Base-by-base conservation (phyloP, 2,113 vertebrate genomes). In the Xiphorhynchus elegans region DNA sequence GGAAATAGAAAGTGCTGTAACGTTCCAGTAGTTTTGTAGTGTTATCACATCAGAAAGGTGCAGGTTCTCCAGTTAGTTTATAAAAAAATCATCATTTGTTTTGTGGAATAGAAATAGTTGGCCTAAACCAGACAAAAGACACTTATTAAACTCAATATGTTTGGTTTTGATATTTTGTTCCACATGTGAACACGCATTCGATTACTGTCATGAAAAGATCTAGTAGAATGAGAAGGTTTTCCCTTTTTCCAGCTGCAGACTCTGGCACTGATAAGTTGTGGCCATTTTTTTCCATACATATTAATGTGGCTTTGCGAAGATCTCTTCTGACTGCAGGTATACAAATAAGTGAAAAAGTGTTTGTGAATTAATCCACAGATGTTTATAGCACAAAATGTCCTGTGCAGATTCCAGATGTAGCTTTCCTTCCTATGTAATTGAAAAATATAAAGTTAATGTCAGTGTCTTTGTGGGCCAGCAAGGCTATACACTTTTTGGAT, bases 91-190 rank as follows among this genome's bases (percentile, higher is more conserved):
- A 23, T 49, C 1, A 25, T 46, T 64, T 53, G 5, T 56, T 75
- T 67, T 76, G 35, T 77, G 17, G 21, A 72, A 52, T 26, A 62
- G 31, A 77, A 64, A 55, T 37, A 31, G 4, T 73, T 89, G 49
- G 28, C 37, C 39, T 76, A 73, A 72, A 68, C 24, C 23, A 76
- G 20, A 81, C 23, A 39, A 68, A 55, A 64, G 21, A 26, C 17
- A 63, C 20, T 64, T 49, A 14, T 0, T 10, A 70, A 29, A 80
- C 33, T n/a, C 0, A 0, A 6, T 52, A 13, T 60, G 28, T 84
- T 67, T 53, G 31, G 21, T 62, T 70, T 28, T 72, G 24, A 31
- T 84, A 14, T n/a, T 75, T 83, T 87, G 39, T 72, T 84, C 84
- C 33, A 49, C 42, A 40, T 13, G 10, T 13, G 29, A 40, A 46